phyloP scores from a whole-genome alignment of 2,888 invertebrate genomes.

The Colletes collaris region DNA sequence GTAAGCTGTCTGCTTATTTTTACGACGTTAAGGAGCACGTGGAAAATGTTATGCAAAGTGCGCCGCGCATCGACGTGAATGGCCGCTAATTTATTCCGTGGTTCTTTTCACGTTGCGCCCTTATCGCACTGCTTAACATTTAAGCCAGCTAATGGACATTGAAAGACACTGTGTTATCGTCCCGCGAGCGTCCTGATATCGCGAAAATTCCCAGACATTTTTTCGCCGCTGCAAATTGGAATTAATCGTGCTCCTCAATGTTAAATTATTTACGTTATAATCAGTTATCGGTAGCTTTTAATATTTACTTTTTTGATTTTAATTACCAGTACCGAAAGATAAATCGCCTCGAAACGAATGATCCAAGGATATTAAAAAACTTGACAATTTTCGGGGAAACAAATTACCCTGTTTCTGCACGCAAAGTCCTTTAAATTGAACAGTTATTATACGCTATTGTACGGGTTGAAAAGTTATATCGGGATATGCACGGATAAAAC shows the following conservation, averaged over 20 bases:
- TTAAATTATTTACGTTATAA: too few species aligned
- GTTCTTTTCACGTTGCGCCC: constrained; percentile 32
- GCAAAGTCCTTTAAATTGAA: too few species aligned
- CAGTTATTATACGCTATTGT: too few species aligned
- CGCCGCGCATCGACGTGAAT: constrained; percentile 60
- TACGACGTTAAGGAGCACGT: constrained; percentile 52
- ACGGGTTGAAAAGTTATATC: too few species aligned
- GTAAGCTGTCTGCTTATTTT: constrained; percentile 68
- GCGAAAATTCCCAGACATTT: constrained; percentile 20
- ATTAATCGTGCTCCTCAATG: not conserved
- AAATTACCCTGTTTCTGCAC: too few species aligned
- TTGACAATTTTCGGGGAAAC: too few species aligned
- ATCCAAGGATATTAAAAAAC: too few species aligned
- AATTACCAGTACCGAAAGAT: too few species aligned
- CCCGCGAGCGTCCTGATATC: not conserved
- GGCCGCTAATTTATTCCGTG: constrained; percentile 63
- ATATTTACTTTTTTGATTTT: too few species aligned
- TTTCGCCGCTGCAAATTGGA: constrained; percentile 10
- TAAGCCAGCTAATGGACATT: constrained; percentile 40
- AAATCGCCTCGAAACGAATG: too few species aligned
- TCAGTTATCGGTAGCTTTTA: too few species aligned
- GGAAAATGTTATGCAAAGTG: constrained; percentile 65
- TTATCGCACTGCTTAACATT: constrained; percentile 42
- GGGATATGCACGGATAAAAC: too few species aligned
- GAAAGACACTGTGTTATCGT: constrained; percentile 38